Conservation (phyloP, 2,797 vertebrate genomes). For the Molossus molossus region DNA sequence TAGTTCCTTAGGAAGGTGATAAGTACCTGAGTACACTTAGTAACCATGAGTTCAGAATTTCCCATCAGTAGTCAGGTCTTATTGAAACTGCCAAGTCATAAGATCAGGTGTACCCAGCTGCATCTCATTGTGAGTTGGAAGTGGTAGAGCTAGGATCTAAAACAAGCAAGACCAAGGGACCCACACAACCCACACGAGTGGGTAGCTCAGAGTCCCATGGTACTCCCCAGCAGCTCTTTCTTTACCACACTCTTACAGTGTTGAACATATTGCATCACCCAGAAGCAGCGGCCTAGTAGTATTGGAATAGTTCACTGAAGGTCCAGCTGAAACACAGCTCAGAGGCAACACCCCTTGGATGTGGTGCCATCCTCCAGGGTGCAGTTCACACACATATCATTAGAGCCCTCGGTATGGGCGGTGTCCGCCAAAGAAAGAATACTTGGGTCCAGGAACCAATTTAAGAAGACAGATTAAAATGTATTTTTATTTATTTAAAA, state of each 20-base stretch:
- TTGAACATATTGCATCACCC: background rate
- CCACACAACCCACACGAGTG: background rate
- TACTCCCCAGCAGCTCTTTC: background rate
- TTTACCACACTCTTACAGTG: background rate
- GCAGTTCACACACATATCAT: too few relatives aligned
- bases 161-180: background rate
- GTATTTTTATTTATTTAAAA: conserved; percentile 52
- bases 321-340: background rate
- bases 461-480: background rate
- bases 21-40: background rate
- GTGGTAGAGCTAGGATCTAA: background rate
- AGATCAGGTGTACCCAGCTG: background rate
- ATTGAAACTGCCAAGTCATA: background rate
- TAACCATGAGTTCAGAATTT: background rate
- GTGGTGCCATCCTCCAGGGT: too few relatives aligned
- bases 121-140: background rate
- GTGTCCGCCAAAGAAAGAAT: background rate
- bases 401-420: background rate
- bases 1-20: background rate
- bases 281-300: background rate
- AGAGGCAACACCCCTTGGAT: background rate
- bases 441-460: background rate
- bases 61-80: background rate
- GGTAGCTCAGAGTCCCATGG: background rate
- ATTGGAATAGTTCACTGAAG: background rate